phyloP scores from a whole-genome alignment of 2,888 invertebrate species.

The Myathropa florea region DNA sequence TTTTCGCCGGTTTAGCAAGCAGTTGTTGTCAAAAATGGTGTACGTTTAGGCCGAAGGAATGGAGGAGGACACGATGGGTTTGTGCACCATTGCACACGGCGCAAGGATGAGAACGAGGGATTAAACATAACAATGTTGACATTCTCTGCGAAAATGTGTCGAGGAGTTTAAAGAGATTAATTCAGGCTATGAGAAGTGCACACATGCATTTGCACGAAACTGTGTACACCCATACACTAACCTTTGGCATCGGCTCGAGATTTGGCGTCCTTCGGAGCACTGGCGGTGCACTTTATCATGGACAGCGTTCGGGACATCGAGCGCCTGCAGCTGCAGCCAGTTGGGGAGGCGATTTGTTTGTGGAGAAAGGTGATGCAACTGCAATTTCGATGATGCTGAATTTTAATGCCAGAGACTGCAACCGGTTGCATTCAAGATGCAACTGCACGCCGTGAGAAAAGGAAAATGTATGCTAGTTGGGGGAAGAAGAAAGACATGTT shows the following conservation, averaged over 20 bases:
- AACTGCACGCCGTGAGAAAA: background rate
- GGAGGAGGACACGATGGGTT: background rate
- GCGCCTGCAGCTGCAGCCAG: background rate
- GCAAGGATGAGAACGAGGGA: background rate
- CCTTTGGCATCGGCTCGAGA: constrained; percentile 22
- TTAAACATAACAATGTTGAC: constrained; percentile 50
- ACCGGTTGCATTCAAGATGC: background rate
- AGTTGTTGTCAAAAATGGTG: constrained; percentile 52
- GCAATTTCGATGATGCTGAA: background rate
- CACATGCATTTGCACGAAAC: too few species aligned
- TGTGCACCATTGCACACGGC: background rate
- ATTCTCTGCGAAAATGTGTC: constrained; percentile 40
- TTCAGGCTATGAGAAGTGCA: constrained; percentile 36
- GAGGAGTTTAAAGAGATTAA: constrained; percentile 47
- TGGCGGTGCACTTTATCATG: background rate
- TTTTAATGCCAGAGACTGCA: background rate
- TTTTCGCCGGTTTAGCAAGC: constrained; percentile 28
- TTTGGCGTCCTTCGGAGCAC: background rate
- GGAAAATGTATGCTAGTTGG: background rate
- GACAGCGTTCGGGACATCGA: background rate
- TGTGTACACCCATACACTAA: constrained; percentile 6
- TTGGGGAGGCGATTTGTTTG: background rate
- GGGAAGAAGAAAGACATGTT: background rate
- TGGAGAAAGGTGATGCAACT: background rate
- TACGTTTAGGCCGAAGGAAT: background rate